These are phyloP conservation scores for Ciconia maguari DNA, from an alignment of 2,113 vertebrate genomes.

Conservation along the genomic window DNA sequence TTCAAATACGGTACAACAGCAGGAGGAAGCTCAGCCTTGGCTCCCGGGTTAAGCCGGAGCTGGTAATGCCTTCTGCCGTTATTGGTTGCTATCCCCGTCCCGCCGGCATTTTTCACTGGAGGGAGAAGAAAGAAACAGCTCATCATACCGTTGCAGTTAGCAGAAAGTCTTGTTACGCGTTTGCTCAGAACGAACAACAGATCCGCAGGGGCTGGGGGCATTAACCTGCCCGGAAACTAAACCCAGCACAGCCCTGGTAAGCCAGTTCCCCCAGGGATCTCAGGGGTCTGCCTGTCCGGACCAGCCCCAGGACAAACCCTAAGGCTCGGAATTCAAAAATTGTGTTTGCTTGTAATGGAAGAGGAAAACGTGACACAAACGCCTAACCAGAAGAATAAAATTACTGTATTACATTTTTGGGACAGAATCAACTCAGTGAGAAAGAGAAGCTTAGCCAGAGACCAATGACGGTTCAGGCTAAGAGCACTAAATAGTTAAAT, in stretches of 20 bases:
- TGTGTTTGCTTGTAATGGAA: accelerated
- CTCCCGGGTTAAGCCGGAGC: accelerated
- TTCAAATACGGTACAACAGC: too few species aligned
- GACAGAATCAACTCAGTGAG: accelerated
- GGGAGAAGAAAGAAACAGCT: too few species aligned
- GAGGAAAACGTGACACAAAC: accelerated
- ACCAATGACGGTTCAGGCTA: accelerated
- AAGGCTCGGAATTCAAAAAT: accelerated
- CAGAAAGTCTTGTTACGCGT: accelerated
- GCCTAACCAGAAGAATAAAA: background rate
- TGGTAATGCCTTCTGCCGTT: accelerated
- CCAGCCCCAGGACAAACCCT: accelerated
- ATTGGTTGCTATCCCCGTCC: accelerated
- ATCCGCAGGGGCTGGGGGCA: accelerated
- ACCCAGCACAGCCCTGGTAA: accelerated
- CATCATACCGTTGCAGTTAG: accelerated
- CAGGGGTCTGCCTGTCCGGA: accelerated
- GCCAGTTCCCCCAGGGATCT: accelerated
- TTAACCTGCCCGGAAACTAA: accelerated
- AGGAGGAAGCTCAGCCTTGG: too few species aligned
- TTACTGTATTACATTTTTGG: accelerated
- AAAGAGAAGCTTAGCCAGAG: too few species aligned
- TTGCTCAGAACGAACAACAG: accelerated
- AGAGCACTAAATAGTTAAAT: accelerated
- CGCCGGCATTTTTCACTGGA: accelerated